Percentiles rank a stretch among this genome's conserved stretches.
These are phyloP conservation scores for Myotis yumanensis DNA, from an alignment of 2,113 vertebrate genomes.

Conservation along the genomic window DNA sequence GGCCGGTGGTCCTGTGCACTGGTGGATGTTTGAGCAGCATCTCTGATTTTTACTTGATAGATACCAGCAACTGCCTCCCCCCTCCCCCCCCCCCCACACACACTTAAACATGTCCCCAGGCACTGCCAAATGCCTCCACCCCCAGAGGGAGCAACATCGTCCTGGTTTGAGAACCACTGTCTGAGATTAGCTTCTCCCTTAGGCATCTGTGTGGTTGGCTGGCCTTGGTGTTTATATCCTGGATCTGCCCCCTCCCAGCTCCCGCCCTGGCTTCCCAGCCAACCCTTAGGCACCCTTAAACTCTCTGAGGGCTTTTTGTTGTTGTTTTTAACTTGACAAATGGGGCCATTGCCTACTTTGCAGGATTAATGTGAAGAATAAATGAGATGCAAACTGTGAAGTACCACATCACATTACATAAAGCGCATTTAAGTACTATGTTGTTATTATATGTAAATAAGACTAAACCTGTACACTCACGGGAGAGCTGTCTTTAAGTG, in stretches of 20 bases:
- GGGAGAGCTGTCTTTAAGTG: constrained; percentile 55
- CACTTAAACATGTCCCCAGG: neutral
- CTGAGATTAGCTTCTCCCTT: neutral
- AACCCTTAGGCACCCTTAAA: neutral
- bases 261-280: neutral
- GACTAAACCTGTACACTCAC: neutral
- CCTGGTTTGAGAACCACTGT: neutral
- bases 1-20: rapidly evolving
- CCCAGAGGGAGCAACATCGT: neutral
- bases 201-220: neutral
- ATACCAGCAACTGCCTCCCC: neutral
- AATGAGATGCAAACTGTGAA: constrained; percentile 41
- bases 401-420: constrained; percentile 22
- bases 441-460: constrained; percentile 63
- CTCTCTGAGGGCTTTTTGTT: neutral
- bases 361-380: constrained; percentile 41
- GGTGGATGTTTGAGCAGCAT: neutral
- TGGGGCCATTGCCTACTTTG: neutral
- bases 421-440: constrained; percentile 25
- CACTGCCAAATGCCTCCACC: neutral
- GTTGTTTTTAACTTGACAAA: constrained; percentile 26
- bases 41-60: neutral
- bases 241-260: neutral
- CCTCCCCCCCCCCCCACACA: rapidly evolving
- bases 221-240: neutral